Evolutionary conservation across 2,797 vertebrate genomes (phyloP).

Genomic region (Silurus lanzhouensis): DNA sequence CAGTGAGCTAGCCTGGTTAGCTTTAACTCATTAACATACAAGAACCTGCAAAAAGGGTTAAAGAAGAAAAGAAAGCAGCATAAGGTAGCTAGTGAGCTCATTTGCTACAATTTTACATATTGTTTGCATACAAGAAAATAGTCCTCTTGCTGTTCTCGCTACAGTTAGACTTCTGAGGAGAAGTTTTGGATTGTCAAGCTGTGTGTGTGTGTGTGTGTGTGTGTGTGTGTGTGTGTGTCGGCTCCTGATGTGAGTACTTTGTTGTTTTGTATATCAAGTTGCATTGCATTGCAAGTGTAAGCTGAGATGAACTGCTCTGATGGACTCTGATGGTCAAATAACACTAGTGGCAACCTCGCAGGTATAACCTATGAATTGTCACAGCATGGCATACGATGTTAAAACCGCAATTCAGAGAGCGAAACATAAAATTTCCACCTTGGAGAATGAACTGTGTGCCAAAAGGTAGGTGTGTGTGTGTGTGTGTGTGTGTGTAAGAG

Average conservation of each 20-base stretch:
- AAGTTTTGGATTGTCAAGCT: neutral
- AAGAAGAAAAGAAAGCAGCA: neutral
- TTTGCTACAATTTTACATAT: neutral
- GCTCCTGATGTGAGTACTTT: neutral
- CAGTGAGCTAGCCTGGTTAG: neutral
- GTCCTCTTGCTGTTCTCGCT: neutral
- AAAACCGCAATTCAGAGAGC: constrained; percentile 70
- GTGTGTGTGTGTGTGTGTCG: neutral
- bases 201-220: neutral
- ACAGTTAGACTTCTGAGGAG: neutral
- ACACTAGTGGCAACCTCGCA: neutral
- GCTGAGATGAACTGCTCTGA: constrained; percentile 1
- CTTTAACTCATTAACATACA: neutral
- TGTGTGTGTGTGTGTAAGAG: neutral
- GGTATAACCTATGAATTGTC: constrained; percentile 64
- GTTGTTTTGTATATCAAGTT: constrained; percentile 51
- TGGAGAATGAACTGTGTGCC: constrained; percentile 65
- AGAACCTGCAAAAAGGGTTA: neutral
- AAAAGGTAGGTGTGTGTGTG: constrained; percentile 61
- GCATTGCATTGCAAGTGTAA: constrained; percentile 33
- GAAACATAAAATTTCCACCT: constrained; percentile 69
- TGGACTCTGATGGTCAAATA: neutral
- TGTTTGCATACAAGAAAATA: neutral
- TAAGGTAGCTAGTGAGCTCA: neutral
- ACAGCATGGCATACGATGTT: constrained; percentile 65